Percentiles rank a stretch among this genome's conserved stretches.
These are phyloP conservation scores for Varanus salvator DNA, from an alignment of 2,113 vertebrate species.

Conservation along the genomic window DNA sequence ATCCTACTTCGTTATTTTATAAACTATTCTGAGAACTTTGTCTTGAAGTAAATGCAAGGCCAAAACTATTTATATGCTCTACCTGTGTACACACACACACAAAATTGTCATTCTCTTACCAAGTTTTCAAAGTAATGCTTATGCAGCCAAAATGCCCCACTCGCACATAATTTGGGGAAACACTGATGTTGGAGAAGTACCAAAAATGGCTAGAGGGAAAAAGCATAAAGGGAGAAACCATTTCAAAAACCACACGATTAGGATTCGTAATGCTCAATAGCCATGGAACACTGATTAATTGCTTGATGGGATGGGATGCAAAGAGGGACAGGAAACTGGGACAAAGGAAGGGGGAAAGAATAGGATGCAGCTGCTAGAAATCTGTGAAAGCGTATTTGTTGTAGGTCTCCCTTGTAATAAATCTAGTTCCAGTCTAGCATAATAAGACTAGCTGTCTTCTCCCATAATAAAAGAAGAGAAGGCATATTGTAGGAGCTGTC, in stretches of 20 bases:
- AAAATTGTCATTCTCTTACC: no score
- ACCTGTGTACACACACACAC: no score
- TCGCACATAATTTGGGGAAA: background rate
- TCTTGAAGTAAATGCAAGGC: background rate
- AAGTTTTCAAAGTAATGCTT: background rate
- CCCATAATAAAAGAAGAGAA: background rate
- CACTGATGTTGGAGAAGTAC: no score
- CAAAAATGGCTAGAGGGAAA: background rate
- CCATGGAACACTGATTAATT: background rate
- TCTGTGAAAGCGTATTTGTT: background rate
- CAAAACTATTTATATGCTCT: no score
- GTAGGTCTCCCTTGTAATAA: background rate
- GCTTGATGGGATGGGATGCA: background rate
- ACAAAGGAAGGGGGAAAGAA: background rate
- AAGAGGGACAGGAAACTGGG: background rate
- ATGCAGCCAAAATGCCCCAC: background rate
- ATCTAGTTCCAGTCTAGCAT: background rate
- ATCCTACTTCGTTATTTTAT: background rate
- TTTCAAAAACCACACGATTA: no score
- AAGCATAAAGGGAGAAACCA: background rate
- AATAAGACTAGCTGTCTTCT: background rate
- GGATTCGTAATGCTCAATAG: background rate
- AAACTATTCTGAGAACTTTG: background rate
- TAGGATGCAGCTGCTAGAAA: background rate
- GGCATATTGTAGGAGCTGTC: background rate